Base-by-base conservation (phyloP, 1,140 invertebrate species). In the Trachymyrmex cornetzi region DNA sequence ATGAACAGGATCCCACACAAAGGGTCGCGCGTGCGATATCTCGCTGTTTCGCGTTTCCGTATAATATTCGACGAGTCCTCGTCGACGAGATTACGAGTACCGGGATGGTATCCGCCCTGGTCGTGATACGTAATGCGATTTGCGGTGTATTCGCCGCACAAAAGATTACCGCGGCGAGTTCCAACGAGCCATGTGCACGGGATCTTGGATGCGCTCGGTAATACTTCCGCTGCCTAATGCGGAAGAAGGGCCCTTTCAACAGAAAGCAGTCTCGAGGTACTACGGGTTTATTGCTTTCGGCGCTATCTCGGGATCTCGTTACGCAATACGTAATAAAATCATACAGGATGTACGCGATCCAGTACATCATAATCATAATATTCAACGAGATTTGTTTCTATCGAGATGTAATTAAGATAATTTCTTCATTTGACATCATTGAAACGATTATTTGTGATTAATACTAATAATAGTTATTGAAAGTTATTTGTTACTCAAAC, bases 51-150 rank as follows among this genome's bases (percentile, higher is more conserved):
- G 80, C 80, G 80, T 74, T 82, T 22, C 80, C 67, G 80, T 84
- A 63, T 63, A 84, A 84, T 84, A 84, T 74, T 84, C 80, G 80
- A 84, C 80, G 80, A 84, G 67, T 59, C 55, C 80, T 82, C 79
- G 79, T 82, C 67, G 79, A 30, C 67, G 16, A 53, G 59, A 74
- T 74, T 84, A 84, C 69, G 80, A 84, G 80, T 48, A 24, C 67
- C 55, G 38, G 80, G 48, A 66, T 79, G 19, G 77, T 81, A 81
- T 81, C 50, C 48, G n/a, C 24, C 24, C 67, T 38, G 67, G 66
- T 55, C 69, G 80, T 69, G 69, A 84, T 84, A 84, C 69, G 80
- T 84, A 84, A 75, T 84, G 55, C 80, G 80, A 84, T 84, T 84
- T 84, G 80, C 69, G 80, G 55, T 63, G 55, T 84, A 84, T 63